Evolutionary conservation across 1,140 invertebrate genomes (phyloP).

Genomic region (Trichomalopsis sarcophagae): DNA sequence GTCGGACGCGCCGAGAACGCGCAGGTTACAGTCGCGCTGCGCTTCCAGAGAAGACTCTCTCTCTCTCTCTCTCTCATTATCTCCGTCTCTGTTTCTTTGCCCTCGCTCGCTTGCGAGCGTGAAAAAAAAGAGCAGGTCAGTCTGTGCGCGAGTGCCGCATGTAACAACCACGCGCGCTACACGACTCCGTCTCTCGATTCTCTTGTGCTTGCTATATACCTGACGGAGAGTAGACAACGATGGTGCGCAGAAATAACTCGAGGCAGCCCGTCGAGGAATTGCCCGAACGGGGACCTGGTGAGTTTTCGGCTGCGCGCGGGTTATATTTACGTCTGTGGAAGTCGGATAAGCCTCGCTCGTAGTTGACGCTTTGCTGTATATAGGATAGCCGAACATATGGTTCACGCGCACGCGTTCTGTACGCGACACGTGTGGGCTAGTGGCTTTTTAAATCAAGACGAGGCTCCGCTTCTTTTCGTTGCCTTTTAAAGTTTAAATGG

Average conservation of each 20-base stretch:
- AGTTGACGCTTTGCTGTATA: too few species aligned
- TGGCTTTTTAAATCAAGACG: not conserved
- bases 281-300: slow-evolving; percentile 71
- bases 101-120: not conserved
- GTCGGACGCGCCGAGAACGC: too few species aligned
- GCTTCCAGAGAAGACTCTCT: not conserved
- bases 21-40: slow-evolving; percentile 20
- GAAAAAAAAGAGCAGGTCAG: not conserved
- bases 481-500: slow-evolving; percentile 26
- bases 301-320: slow-evolving; percentile 56
- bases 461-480: not conserved
- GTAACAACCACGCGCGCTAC: not conserved
- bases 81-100: not conserved
- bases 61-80: not conserved
- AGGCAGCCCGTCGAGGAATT: slow-evolving; percentile 65
- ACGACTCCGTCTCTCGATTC: not conserved
- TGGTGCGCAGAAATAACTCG: slow-evolving; percentile 68
- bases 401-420: too few species aligned
- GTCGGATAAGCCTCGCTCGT: too few species aligned
- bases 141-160: slow-evolving; percentile 21
- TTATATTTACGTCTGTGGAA: not conserved
- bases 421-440: slow-evolving; percentile 10
- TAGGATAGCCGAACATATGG: too few species aligned
- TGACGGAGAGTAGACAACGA: slow-evolving; percentile 48
- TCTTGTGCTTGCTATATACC: not conserved